Evolutionary conservation across 2,888 invertebrate genomes (phyloP), one percentile per base, ranked within the genome.

Genomic region (Dioctria rufipes): DNA sequence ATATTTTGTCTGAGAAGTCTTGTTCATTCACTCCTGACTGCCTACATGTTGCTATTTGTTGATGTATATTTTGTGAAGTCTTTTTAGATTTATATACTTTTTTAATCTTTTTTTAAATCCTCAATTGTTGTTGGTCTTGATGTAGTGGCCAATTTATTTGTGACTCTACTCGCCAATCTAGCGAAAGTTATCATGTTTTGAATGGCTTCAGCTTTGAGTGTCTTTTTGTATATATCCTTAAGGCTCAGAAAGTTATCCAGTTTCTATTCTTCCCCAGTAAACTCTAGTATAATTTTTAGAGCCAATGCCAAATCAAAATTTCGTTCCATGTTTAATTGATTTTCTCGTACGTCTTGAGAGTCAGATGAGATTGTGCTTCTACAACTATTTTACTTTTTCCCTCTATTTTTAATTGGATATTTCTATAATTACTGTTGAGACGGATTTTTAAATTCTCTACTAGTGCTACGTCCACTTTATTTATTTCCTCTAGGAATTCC

Each of bases 1-100:
- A 25, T 54, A 54, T 54, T 54, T 54, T 54, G n/a, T 54, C 11
- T 54, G 54, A 54, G n/a, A 54, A 54, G 8, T 54, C 54, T 54
- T 54, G 2, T 54, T 3, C 54, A 11, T 1, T 54, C 54, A 54
- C 3, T 54, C 6, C 6, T 4, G 54, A 54, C 11, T 54, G 54
- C n/a, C 11, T 54, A n/a, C 54, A 54, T 8, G 54, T 54, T 11
- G 54, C 54, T 54, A 3, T 54, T 3, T 4, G 54, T 11, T 54
- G 54, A 54, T 54, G 54, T 54, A 54, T 3, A 54, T 54, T 54
- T 11, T 54, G 54, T 8, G 54, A 4, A 4, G 54, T 54, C 0
- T 54, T 54, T 54, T 11, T 6, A 11, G 54, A 54, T 54, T 54
- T 54, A 2, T 54, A 54, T 8, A n/a, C 2, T 54, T 54, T n/a